These are phyloP conservation scores for Smithornis capensis DNA, from an alignment of 2,113 vertebrate species.

Conservation along the genomic window DNA sequence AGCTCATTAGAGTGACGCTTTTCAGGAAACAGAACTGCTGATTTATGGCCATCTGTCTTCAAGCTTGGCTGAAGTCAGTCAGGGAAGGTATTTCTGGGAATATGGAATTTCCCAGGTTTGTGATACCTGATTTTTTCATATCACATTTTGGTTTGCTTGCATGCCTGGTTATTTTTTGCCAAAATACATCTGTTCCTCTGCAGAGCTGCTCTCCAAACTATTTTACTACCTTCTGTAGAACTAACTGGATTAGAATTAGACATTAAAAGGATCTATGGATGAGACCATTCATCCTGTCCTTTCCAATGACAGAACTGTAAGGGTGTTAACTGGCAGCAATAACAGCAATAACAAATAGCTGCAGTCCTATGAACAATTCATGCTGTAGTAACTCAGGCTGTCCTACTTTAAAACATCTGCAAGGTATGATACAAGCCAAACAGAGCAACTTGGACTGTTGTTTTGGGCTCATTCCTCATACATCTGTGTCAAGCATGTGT, in stretches of 20 bases:
- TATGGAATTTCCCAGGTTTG: not conserved
- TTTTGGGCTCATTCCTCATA: not conserved
- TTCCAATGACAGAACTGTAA: not conserved
- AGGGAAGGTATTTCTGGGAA: not conserved
- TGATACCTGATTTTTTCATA: not conserved
- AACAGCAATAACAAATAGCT: not conserved
- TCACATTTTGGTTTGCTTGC: not conserved
- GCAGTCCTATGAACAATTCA: not conserved
- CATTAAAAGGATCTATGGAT: not conserved
- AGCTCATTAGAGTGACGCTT: not conserved
- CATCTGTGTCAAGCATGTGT: not conserved
- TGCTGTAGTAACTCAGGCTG: not conserved
- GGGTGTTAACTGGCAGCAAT: not conserved
- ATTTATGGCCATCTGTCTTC: not conserved
- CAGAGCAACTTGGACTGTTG: not conserved
- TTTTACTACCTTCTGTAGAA: not conserved
- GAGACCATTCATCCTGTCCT: not conserved
- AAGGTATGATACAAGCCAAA: not conserved
- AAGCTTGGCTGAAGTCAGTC: not conserved
- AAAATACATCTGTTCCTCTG: not conserved
- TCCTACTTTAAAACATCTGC: not conserved
- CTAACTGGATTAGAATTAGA: not conserved
- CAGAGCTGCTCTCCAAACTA: not conserved
- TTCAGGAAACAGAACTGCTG: not conserved
- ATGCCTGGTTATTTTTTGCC: not conserved